A percentile compares a stretch with the other conserved stretches of the same genome.
Conservation (phyloP, 2,797 vertebrate species). For the Myotis pilosus region DNA sequence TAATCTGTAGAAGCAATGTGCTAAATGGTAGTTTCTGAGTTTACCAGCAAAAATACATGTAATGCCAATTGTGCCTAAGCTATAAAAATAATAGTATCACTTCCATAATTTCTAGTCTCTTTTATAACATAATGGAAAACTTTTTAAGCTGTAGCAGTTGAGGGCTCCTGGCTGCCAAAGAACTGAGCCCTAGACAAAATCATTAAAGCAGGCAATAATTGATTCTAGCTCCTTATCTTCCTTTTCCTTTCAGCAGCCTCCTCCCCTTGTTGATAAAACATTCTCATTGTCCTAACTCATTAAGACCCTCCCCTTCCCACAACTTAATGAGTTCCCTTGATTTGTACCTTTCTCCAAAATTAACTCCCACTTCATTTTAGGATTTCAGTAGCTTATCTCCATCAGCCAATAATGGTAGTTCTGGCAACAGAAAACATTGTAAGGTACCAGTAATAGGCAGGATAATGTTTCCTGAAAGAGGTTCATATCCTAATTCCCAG, state of each 20-base stretch:
- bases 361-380: not conserved
- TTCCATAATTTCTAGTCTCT: not conserved
- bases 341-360: constrained; percentile 23
- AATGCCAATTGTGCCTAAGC: not conserved
- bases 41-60: not conserved
- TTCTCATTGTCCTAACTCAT: not conserved
- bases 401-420: not conserved
- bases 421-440: not conserved
- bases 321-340: not conserved
- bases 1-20: not conserved
- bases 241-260: not conserved
- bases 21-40: not conserved
- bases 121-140: not conserved
- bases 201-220: not conserved
- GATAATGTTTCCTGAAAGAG: not conserved
- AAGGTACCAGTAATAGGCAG: not conserved
- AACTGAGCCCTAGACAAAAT: not conserved
- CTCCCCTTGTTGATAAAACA: not conserved
- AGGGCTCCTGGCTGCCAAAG: not conserved
- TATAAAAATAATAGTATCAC: not conserved
- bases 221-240: not conserved
- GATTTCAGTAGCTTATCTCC: not conserved
- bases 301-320: not conserved
- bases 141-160: not conserved
- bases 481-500: not conserved